Conservation (phyloP, 2,113 vertebrate species). For the Murina feae region DNA sequence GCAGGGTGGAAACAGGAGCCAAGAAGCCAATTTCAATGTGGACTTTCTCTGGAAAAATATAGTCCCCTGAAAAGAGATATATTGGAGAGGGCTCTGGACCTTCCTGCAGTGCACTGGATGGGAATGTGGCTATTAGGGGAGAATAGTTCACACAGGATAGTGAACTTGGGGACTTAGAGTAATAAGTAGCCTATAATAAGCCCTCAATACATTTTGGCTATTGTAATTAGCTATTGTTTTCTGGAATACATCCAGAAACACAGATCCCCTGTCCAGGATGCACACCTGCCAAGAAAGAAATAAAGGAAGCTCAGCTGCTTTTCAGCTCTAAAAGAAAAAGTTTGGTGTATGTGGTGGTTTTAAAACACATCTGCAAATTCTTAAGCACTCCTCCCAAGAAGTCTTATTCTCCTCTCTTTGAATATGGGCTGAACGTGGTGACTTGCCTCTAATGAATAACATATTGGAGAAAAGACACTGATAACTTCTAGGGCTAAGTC, state of each 20-base stretch:
- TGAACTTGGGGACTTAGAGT: background rate
- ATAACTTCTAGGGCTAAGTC: background rate
- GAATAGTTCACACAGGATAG: background rate
- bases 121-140: background rate
- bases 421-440: background rate
- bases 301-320: background rate
- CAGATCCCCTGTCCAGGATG: background rate
- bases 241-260: background rate
- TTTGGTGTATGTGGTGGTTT: background rate
- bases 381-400: background rate
- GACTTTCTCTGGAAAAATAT: background rate
- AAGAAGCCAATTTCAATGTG: background rate
- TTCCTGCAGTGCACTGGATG: background rate
- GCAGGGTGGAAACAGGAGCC: background rate
- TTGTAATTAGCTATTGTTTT: background rate
- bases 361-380: background rate
- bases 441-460: background rate
- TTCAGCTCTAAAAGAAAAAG: background rate
- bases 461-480: background rate
- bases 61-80: background rate
- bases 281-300: background rate
- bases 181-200: background rate
- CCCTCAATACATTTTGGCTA: background rate
- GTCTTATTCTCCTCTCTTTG: background rate
- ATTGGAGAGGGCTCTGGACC: background rate